Conservation (phyloP, 1,140 invertebrate genomes). For the Brachionus rotundiformis region DNA sequence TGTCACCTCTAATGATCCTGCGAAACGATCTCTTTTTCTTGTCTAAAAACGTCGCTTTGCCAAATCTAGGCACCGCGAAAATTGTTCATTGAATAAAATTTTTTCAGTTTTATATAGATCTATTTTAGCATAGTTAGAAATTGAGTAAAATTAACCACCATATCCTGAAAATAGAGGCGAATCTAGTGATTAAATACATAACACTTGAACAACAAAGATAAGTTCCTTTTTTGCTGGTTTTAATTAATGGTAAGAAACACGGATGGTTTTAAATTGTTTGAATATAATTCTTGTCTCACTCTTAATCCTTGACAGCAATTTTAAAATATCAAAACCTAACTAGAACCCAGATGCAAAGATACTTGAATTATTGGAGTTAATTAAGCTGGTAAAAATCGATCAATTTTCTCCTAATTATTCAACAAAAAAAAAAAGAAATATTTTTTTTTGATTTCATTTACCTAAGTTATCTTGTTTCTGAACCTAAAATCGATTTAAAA, state of each 20-base stretch:
- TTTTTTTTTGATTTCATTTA: background rate
- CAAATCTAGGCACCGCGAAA: background rate
- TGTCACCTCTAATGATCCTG: background rate
- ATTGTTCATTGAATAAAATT: too few species aligned
- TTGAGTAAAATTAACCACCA: background rate
- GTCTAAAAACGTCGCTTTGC: background rate
- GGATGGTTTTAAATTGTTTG: background rate
- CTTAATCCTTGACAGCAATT: background rate
- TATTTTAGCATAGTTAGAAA: background rate
- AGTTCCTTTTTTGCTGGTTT: background rate
- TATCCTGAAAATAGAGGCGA: background rate
- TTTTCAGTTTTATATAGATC: too few species aligned
- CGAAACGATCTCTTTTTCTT: background rate
- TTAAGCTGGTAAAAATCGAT: background rate
- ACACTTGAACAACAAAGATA: background rate
- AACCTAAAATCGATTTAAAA: background rate
- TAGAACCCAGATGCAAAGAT: background rate
- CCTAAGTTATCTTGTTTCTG: constrained; percentile 5
- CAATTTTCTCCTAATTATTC: background rate
- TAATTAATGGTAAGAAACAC: background rate
- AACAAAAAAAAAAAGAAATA: background rate
- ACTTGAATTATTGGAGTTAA: background rate
- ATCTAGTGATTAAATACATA: background rate
- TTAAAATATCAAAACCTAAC: background rate
- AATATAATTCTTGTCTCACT: background rate